Evolutionary conservation across 2,888 invertebrate species (phyloP), one percentile per base, ranked within the genome.

Genomic region (Hirtodrosophila confusa): DNA sequence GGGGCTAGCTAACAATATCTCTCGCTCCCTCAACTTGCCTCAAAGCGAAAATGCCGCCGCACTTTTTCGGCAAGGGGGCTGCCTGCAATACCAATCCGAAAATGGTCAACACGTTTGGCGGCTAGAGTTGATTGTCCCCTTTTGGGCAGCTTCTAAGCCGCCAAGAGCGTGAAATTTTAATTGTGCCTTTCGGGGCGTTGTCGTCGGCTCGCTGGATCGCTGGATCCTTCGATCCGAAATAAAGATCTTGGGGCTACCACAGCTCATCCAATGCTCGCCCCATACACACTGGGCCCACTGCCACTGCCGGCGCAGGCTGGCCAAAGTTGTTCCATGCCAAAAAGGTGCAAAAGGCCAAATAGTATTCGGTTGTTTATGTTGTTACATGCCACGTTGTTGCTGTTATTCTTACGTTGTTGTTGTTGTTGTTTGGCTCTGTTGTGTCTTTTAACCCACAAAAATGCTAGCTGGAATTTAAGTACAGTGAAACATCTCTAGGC

Each of bases 271-370:
- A 54, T 53, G 49, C 50, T 47, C 9, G 9, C 8, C 8, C 9
- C 7, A 27, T 27, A 27, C 40, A 23, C 23, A 37, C 37, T 33
- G 9, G 12, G 43, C 36, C 47, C 17, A 17, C 17, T 45, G 35
- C 43, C 40, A 36, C 33, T 24, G 33, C 23, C 44, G 27, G 49
- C 57, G 58, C 43, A 47, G 56, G 57, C 65, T 61, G 66, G 82
- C 83, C 79, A 76, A 86, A 80, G 83, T 76, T 75, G 86, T 79
- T 78, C 64, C 84, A 75, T 86, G 83, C 88, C 88, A 79, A 79
- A 78, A 87, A 85, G 86, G 84, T 86, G 83, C 83, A 87, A 84
- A 70, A 84, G 84, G 87, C 84, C 84, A 84, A 84, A 84, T 84
- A 85, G 75, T 87, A 80, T 87, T 85, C 71, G 69, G 71, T 87